Evolutionary conservation across 2,797 vertebrate species (phyloP).

Genomic region (Xenops minutus): DNA sequence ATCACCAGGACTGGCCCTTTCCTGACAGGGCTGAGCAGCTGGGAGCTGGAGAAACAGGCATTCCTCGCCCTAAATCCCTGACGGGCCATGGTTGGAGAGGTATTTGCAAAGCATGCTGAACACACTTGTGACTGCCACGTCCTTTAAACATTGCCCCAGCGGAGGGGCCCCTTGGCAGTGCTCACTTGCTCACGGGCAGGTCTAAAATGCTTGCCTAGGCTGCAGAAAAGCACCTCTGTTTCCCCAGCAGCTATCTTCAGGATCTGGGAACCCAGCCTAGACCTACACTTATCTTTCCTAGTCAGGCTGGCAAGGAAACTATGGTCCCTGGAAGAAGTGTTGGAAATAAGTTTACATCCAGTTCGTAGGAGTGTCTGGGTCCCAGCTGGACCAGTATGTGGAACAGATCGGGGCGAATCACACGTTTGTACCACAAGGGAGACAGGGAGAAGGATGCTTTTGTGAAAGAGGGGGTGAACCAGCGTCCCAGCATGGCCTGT

Average conservation of each 20-base stretch:
- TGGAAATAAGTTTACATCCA: not conserved
- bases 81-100: not conserved
- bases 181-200: fast-evolving
- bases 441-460: not conserved
- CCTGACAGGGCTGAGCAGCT: constrained; percentile 9
- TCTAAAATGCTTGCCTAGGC: fast-evolving
- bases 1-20: fast-evolving
- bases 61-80: not conserved
- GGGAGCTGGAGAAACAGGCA: not conserved
- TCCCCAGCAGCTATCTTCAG: not conserved
- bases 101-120: not conserved
- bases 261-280: not conserved
- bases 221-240: not conserved
- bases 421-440: fast-evolving
- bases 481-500: not conserved
- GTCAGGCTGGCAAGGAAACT: not conserved
- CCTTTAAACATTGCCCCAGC: not conserved
- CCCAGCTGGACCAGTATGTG: not conserved
- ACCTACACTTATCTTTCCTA: not conserved
- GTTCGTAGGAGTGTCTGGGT: not conserved
- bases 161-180: not conserved
- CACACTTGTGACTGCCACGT: not conserved
- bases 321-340: not conserved
- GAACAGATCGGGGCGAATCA: not conserved
- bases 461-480: not conserved